Percentiles rank a stretch among this genome's conserved stretches.
These are phyloP conservation scores for Diplosoma virens DNA, from an alignment of 23 tunicate species.

Conservation along the genomic window DNA sequence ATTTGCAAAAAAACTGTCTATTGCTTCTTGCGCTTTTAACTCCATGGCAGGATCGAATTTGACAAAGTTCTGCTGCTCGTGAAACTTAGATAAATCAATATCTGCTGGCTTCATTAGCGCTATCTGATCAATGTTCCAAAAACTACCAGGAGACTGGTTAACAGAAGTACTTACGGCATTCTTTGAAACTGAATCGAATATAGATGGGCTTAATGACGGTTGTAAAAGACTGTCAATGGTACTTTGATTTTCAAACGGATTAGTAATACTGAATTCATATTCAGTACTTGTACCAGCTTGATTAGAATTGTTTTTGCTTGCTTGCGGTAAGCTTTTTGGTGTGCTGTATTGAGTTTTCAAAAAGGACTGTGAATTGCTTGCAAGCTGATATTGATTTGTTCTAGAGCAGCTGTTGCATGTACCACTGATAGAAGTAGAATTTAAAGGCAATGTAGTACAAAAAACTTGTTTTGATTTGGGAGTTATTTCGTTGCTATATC, in stretches of 20 bases:
- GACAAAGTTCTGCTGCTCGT: constrained; percentile 68
- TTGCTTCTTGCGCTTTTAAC: constrained; percentile 70
- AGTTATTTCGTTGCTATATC: not conserved
- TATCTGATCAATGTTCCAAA: constrained; percentile 90
- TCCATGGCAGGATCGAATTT: constrained; percentile 64
- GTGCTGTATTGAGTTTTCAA: constrained; percentile 38
- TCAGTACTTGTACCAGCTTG: not conserved
- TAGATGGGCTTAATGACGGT: constrained; percentile 87
- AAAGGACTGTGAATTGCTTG: constrained; percentile 4
- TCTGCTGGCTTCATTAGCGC: constrained; percentile 76
- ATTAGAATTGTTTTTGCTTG: not conserved
- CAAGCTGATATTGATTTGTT: not conserved
- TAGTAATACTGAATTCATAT: constrained; percentile 63
- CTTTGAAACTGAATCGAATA: constrained; percentile 31
- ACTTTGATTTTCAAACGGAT: constrained; percentile 78
- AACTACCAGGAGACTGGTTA: constrained; percentile 39
- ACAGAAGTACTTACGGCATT: not conserved
- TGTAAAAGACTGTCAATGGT: constrained; percentile 67
- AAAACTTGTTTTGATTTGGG: not conserved
- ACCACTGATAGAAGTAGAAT: not conserved
- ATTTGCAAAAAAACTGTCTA: constrained; percentile 76
- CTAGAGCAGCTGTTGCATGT: not conserved
- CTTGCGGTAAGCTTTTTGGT: constrained; percentile 2
- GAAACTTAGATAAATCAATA: constrained; percentile 70
- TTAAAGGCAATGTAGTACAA: not conserved